Evolutionary conservation across 2,888 invertebrate species (phyloP).

Genomic region (Cryptus armator): DNA sequence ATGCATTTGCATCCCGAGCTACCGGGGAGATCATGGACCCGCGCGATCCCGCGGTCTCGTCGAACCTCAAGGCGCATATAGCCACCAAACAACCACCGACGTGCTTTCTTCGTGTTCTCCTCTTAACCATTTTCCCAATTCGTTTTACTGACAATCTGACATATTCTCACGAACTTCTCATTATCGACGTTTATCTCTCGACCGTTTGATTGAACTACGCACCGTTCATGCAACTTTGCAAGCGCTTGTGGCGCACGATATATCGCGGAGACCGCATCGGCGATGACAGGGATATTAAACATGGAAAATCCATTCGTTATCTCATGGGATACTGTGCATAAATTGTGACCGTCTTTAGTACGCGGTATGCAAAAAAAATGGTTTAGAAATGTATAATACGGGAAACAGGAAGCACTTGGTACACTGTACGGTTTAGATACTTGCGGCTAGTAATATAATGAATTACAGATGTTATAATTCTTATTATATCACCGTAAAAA

Average conservation of each 20-base stretch:
- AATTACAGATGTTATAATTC: too few relatives aligned
- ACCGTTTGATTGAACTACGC: conserved; percentile 25
- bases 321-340: too few relatives aligned
- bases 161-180: conserved; percentile 52
- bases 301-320: too few relatives aligned
- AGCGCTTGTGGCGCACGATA: neutral
- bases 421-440: too few relatives aligned
- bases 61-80: conserved; percentile 2
- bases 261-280: neutral
- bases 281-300: too few relatives aligned
- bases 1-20: conserved; percentile 68
- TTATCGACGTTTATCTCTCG: conserved; percentile 53
- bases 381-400: too few relatives aligned
- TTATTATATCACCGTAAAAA: too few relatives aligned
- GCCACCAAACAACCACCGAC: conserved; percentile 4
- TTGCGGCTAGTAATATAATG: too few relatives aligned
- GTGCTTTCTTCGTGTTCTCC: conserved; percentile 21
- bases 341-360: too few relatives aligned
- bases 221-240: neutral
- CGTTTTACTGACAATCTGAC: conserved; percentile 11
- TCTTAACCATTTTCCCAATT: neutral
- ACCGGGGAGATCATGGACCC: conserved; percentile 63
- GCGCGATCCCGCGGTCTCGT: conserved; percentile 55
- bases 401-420: too few relatives aligned
- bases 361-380: too few relatives aligned